Base-by-base conservation (phyloP, 1,140 invertebrate species). In the Chelonus insularis region DNA sequence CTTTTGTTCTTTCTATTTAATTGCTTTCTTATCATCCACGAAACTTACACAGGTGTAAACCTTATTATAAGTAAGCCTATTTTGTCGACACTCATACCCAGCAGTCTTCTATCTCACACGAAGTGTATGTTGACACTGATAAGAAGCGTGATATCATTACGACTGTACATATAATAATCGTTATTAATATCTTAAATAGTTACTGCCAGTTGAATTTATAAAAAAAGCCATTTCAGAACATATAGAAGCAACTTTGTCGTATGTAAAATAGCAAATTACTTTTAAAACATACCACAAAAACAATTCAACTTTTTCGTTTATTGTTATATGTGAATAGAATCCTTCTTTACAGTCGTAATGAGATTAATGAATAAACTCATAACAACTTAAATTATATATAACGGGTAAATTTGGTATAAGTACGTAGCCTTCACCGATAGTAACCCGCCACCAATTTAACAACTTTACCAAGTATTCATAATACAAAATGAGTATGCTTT, bases 101-200 rank as follows among this genome's bases (percentile, higher is more conserved):
- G 7, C 43, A 59, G 66, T 29, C 25, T 29, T 29, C 7, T 65
- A 66, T 71, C 59, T 64, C 57, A 66, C 67, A 29, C 20, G 52
- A 51, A 69, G 63, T 68, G 72, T 77, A 64, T 74, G 73, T 74
- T 67, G 72, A 80, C 73, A 80, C 67, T 74, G 70, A 81, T 79
- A 79, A 80, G 65, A 81, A 81, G 79, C 78, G 71, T 74, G 69
- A 78, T 68, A 69, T 65, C 72, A 70, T 68, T 76, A 67, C 70
- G 57, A 75, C 68, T 69, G 70, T 72, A 70, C 63, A 67, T 64
- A 73, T 72, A 20, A 16, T 51, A 48, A n/a, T n/a, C n/a, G n/a
- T n/a, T n/a, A n/a, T n/a, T n/a, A n/a, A n/a, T n/a, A n/a, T n/a
- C n/a, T n/a, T n/a, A n/a, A n/a, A n/a, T n/a, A n/a, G n/a, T n/a